A percentile compares a stretch with the other conserved stretches of the same genome.
These are phyloP conservation scores for Heteromurus nitidus DNA, from an alignment of 2,888 invertebrate genomes.

Conservation along the genomic window DNA sequence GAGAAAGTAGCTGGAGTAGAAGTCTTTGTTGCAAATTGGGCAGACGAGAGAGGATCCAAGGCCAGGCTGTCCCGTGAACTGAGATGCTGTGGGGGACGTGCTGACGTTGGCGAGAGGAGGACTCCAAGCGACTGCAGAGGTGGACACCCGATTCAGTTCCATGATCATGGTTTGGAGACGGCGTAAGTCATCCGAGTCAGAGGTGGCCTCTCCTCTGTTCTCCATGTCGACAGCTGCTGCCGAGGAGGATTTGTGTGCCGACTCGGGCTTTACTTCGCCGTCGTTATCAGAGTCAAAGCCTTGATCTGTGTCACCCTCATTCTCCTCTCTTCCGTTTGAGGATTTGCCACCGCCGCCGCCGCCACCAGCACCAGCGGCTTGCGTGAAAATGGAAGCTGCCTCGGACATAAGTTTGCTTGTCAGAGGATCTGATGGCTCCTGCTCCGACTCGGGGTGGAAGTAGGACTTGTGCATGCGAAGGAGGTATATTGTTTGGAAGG, in stretches of 20 bases:
- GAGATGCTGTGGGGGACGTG: conserved; percentile 70
- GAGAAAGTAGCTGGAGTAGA: conserved; percentile 83
- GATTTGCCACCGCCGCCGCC: conserved; percentile 75
- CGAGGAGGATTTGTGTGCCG: conserved; percentile 40
- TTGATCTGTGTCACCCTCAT: conserved; percentile 60
- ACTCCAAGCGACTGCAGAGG: conserved; percentile 70
- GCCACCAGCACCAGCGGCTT: conserved; percentile 36
- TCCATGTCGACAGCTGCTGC: conserved; percentile 65
- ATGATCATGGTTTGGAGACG: conserved; percentile 93
- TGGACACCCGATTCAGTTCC: conserved; percentile 87
- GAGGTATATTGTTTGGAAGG: conserved; percentile 76
- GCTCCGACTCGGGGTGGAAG: conserved; percentile 75
- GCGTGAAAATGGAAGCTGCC: conserved; percentile 43
- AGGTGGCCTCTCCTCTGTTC: conserved; percentile 71
- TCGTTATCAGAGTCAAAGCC: conserved; percentile 57
- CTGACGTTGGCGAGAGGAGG: conserved; percentile 61
- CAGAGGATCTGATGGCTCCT: conserved; percentile 62
- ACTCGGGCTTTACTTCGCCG: conserved; percentile 34
- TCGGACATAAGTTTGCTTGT: conserved; percentile 54
- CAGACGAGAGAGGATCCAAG: conserved; percentile 77
- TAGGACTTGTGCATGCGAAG: conserved; percentile 77
- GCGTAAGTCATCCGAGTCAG: conserved; percentile 88
- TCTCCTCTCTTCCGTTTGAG: conserved; percentile 74
- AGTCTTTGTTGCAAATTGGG: conserved; percentile 83
- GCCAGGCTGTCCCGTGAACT: conserved; percentile 23